Base-by-base conservation (phyloP, 2,888 invertebrate genomes). In the Pseudolycoriella hygida region DNA sequence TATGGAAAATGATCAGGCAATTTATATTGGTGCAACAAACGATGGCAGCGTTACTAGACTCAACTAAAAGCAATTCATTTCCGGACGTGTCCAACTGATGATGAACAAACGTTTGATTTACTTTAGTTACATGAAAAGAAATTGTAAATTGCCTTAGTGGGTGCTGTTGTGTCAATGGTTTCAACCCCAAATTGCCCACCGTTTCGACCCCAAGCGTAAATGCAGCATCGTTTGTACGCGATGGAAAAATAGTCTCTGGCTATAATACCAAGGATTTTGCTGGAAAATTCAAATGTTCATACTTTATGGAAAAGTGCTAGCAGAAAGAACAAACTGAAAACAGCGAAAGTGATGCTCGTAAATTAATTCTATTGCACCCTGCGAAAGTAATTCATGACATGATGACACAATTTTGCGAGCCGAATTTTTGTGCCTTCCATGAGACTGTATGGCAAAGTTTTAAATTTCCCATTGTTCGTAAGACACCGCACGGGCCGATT, bases 171-270 rank as follows among this genome's bases (percentile, higher is more conserved):
- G 19, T 8, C n/a, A 2, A 11, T 20, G n/a, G n/a, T 4, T 14
- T 17, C 19, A n/a, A 37, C 14, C 2, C 86, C 87, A 54, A 89
- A 64, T 57, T 90, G 89, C 1, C 90, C 90, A 44, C 76, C 71
- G 66, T 90, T 86, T 3, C 75, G 67, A 2, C 90, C 90, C 79
- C 84, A 89, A 0, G 83, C 79, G 60, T 76, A 86, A 1, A 87
- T 62, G 1, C 69, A 69, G 20, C 69, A 60, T 1, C 61, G 48
- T 59, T 75, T 72, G 74, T 80, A 72, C 12, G 73, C 74, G 2
- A 82, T 75, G 0, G 81, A 79, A 62, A 89, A 86, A 49, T 71
- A 76, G 10, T 78, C 69, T 2, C 76, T 77, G 5, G 83, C 79
- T 53, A 74, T 71, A 1, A 88, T 69, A 1, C 79, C 71, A 25